Percentiles rank a stretch among this genome's conserved stretches.
Evolutionary conservation across 2,797 vertebrate species (phyloP).

Genomic region (Pangasius sanitwongsei): DNA sequence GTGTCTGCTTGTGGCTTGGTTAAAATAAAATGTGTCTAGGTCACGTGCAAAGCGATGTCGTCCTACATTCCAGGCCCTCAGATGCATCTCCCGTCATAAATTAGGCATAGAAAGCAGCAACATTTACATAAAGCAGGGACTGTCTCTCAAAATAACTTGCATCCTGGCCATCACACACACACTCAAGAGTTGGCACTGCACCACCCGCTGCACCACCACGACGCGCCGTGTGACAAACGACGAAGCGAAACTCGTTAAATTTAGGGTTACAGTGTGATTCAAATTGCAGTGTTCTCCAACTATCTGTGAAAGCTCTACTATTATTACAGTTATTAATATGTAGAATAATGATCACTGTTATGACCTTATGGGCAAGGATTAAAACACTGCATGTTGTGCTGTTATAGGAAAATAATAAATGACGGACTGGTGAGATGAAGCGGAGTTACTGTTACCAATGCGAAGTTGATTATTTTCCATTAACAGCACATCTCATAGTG

Average conservation of each 20-base stretch:
- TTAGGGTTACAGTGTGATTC: not conserved
- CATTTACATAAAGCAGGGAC: constrained; percentile 70
- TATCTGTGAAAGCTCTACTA: not conserved
- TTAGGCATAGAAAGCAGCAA: constrained; percentile 66
- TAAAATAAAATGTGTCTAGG: constrained; percentile 31
- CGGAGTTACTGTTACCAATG: not conserved
- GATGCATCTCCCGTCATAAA: constrained; percentile 64
- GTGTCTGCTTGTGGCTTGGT: constrained; percentile 6
- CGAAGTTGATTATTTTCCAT: not conserved
- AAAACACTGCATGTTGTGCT: not conserved
- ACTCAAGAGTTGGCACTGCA: not conserved
- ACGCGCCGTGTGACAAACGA: not conserved
- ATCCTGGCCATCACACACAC: constrained; percentile 48
- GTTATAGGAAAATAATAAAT: not conserved
- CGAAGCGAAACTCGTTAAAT: too few species aligned
- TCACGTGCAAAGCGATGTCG: constrained; percentile 54
- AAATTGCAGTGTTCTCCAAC: not conserved
- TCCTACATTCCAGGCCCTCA: constrained; percentile 56
- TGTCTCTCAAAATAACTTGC: constrained; percentile 64
- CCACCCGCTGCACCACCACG: too few species aligned
- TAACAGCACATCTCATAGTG: too few species aligned
- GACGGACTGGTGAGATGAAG: not conserved
- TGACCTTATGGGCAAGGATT: not conserved
- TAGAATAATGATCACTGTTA: not conserved
- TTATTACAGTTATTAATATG: not conserved